phyloP scores from a whole-genome alignment of 2,888 invertebrate genomes.

The Andrena fulva region DNA sequence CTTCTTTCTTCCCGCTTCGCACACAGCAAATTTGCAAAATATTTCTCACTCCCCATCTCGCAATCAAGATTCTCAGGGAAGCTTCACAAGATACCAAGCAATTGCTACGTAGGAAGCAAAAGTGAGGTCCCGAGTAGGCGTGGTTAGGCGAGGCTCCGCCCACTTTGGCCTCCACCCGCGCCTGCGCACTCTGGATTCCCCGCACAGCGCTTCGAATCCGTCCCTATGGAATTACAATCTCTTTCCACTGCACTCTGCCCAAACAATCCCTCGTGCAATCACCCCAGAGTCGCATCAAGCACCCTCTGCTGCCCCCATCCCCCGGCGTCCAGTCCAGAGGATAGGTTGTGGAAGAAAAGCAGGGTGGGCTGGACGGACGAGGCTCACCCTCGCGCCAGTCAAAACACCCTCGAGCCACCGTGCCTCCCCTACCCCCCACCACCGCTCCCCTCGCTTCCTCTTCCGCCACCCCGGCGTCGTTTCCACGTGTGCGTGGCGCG shows the following conservation, averaged over 20 bases:
- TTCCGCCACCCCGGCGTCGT: conserved; percentile 25
- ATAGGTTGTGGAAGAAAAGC: conserved; percentile 6
- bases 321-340: not conserved
- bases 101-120: too few relatives aligned
- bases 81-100: too few relatives aligned
- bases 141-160: too few relatives aligned
- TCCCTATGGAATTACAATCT: too few relatives aligned
- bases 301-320: not conserved
- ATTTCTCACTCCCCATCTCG: too few relatives aligned
- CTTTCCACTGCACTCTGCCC: not conserved
- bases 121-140: too few relatives aligned
- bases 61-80: too few relatives aligned
- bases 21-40: not conserved
- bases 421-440: conserved; percentile 23
- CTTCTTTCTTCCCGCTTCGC: not conserved
- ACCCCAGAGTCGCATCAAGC: not conserved
- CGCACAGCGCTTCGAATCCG: too few relatives aligned
- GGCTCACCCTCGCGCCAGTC: conserved; percentile 53
- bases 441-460: not conserved
- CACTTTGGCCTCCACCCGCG: too few relatives aligned
- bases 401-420: conserved; percentile 65
- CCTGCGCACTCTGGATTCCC: too few relatives aligned
- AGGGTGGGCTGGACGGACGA: conserved; percentile 53
- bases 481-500: conserved; percentile 49
- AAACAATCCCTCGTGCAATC: not conserved